Evolutionary conservation across 2,888 invertebrate genomes (phyloP).

Genomic region (Eueremaeus valkanovi): DNA sequence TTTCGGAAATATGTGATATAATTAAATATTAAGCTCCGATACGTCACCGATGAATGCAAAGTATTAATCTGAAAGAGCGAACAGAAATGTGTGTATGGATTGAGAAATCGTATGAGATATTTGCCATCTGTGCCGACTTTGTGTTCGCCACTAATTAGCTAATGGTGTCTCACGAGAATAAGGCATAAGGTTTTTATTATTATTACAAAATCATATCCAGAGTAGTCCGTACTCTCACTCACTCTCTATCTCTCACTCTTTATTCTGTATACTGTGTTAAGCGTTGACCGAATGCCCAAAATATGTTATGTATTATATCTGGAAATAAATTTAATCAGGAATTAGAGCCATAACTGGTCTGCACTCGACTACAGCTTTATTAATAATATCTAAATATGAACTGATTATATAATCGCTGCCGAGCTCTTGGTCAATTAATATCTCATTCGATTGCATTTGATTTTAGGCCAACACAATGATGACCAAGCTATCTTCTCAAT

Average conservation of each 20-base stretch:
- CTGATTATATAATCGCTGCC: constrained; percentile 5
- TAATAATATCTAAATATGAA: neutral
- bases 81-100: neutral
- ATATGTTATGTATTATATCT: neutral
- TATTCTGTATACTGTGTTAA: neutral
- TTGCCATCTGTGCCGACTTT: constrained; percentile 25
- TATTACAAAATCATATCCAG: constrained; percentile 11
- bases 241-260: neutral
- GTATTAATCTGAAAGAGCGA: constrained; percentile 4
- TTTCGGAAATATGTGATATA: neutral
- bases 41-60: neutral
- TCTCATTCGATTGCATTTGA: neutral
- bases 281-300: neutral
- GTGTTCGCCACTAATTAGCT: constrained; percentile 29
- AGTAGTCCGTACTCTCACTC: neutral
- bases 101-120: constrained; percentile 16
- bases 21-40: neutral
- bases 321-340: neutral
- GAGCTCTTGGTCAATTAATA: neutral
- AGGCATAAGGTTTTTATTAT: constrained; percentile 31
- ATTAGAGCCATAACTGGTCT: neutral
- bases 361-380: too few relatives aligned
- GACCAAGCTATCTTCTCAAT: too few relatives aligned
- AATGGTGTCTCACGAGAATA: constrained; percentile 35
- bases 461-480: too few relatives aligned